Evolutionary conservation across 35 echinoderm and acorn worm genomes (phyloP), one percentile per base, ranked within the genome.

Genomic region (Ophioderma brevispina): DNA sequence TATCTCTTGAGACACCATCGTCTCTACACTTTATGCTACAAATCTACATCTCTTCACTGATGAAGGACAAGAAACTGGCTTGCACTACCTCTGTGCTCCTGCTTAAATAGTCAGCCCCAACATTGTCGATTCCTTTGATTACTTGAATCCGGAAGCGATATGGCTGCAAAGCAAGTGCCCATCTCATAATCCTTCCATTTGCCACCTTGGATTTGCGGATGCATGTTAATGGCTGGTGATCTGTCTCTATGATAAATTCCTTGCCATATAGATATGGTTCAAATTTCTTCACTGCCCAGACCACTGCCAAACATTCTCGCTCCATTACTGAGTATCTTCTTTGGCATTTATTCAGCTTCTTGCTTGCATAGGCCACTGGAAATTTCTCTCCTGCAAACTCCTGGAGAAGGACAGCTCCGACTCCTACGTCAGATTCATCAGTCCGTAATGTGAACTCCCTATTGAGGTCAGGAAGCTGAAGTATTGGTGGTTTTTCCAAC

Each of bases 211-310:
- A 23, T 46, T 33, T 76, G 55, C 36, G 77, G 39, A 88, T 52
- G 42, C 35, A 76, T 39, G n/a, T 64, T 41, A 88, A 77, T 19
- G 82, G 82, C 10, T 92, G 76, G 55, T 92, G 90, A 40, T 92
- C n/a, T n/a, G n/a, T n/a, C n/a, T n/a, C n/a, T n/a, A n/a, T n/a
- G n/a, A n/a, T n/a, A n/a, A n/a, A n/a, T n/a, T n/a, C n/a, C n/a
- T n/a, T n/a, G n/a, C n/a, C n/a, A n/a, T n/a, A n/a, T n/a, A n/a
- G n/a, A n/a, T n/a, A n/a, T n/a, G n/a, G n/a, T n/a, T n/a, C n/a
- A n/a, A n/a, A n/a, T n/a, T n/a, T n/a, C n/a, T n/a, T n/a, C n/a
- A n/a, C n/a, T n/a, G n/a, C n/a, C n/a, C n/a, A n/a, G n/a, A n/a
- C n/a, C n/a, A n/a, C n/a, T 70, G 46, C 46, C 21, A 52, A 52